Evolutionary conservation across 2,888 invertebrate species (phyloP), one percentile per base, ranked within the genome.

Genomic region (Pyrgus malvae): DNA sequence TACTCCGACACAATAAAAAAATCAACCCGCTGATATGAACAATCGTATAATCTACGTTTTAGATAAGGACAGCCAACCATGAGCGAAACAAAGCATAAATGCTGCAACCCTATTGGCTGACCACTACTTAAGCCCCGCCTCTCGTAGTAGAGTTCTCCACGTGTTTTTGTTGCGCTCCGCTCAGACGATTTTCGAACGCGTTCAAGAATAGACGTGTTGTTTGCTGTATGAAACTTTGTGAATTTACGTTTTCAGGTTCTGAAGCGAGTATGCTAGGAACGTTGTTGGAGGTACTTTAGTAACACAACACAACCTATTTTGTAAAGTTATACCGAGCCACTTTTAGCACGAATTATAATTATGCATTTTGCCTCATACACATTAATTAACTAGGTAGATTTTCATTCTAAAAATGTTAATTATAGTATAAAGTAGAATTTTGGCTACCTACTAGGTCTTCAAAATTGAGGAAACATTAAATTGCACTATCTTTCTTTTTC

Each of bases 11-110:
- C 76, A 68, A 80, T 80, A 81, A 85, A 83, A 82, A 69, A 83
- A 80, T 76, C 76, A 78, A 76, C 74, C 74, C 55, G 67, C 71
- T 71, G 74, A 76, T 78, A 81, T 82, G 81, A 84, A 82, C 74
- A 79, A 83, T 83, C 80, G 80, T 80, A 72, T 76, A 76, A 74
- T 75, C 73, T 78, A 76, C 80, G 74, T 71, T 76, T 76, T 64
- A 59, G 72, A 81, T 44, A 14, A 71, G 72, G 77, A 80, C 48
- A 27, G 31, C 6, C n/a, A 6, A 19, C 21, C 25, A 12, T 2
- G 68, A 79, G 53, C 27, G 72, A 66, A 76, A 79, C 3, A 31
- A 60, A 21, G 6, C 11, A 64, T 50, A 0, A 37, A 57, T 37
- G 1, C 7, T 1, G 21, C 1, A 4, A 8, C 31, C 7, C 62